These are phyloP conservation scores for Conchocele bisecta DNA, from an alignment of 2,888 invertebrate species.

Conservation along the genomic window DNA sequence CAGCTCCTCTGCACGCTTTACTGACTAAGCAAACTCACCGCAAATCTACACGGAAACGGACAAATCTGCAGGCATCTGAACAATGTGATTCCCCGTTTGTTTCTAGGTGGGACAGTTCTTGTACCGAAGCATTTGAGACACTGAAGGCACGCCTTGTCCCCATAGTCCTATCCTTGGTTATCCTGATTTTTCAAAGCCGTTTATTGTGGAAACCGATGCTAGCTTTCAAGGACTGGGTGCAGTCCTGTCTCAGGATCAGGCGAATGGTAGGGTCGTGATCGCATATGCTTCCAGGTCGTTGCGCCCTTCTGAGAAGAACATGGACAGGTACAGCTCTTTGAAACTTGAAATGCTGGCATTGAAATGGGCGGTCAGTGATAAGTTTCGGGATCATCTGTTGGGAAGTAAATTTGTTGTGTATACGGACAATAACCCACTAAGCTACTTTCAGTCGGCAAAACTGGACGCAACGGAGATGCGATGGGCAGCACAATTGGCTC, in stretches of 20 bases:
- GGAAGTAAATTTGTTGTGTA: conserved; percentile 36
- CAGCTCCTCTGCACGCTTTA: conserved; percentile 2
- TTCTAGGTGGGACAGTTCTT: conserved; percentile 27
- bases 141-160: conserved; percentile 29
- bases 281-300: conserved; percentile 49
- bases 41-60: too few species aligned
- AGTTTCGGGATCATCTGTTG: conserved; percentile 47
- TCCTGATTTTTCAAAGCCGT: conserved; percentile 49
- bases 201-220: conserved; percentile 54
- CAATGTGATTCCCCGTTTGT: neutral
- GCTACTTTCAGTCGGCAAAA: conserved; percentile 43
- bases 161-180: conserved; percentile 45
- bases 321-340: conserved; percentile 45
- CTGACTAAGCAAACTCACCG: neutral
- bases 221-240: conserved; percentile 43
- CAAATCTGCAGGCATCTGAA: too few species aligned
- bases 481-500: conserved; percentile 46
- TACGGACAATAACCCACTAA: conserved; percentile 54
- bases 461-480: conserved; percentile 36
- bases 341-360: conserved; percentile 51
- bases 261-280: conserved; percentile 31
- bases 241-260: conserved; percentile 52
- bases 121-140: conserved; percentile 32
- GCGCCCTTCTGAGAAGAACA: conserved; percentile 46
- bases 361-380: conserved; percentile 53